A percentile compares a stretch with the other conserved stretches of the same genome.
phyloP scores from a whole-genome alignment of 2,888 invertebrate genomes.

The Tridacna crocea region DNA sequence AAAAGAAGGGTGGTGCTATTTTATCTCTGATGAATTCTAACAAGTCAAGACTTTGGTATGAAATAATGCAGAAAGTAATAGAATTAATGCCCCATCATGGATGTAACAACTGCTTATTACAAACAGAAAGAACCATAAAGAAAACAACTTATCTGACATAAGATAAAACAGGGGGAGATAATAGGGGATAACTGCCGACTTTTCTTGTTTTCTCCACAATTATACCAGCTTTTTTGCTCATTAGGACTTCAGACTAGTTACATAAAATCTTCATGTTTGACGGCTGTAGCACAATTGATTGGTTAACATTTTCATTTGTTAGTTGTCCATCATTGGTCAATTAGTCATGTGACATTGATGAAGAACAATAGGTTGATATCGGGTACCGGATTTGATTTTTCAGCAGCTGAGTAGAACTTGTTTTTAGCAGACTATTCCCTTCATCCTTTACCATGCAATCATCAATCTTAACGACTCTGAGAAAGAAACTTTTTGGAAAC shows the following conservation, averaged over 20 bases:
- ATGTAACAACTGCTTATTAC: constrained; percentile 26
- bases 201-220: constrained; percentile 13
- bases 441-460: no score
- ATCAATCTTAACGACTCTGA: no score
- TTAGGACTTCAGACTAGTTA: constrained; percentile 13
- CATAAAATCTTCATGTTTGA: not conserved
- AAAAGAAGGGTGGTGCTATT: not conserved
- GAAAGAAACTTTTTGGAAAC: no score
- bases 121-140: constrained; percentile 25
- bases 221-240: constrained; percentile 17
- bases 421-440: no score
- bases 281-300: not conserved
- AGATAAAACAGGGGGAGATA: constrained; percentile 28
- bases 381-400: no score
- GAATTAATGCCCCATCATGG: constrained; percentile 23
- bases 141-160: constrained; percentile 5
- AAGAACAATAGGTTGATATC: constrained; percentile 19
- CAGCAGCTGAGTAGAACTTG: no score
- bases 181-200: constrained; percentile 11
- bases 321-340: constrained; percentile 25
- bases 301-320: constrained; percentile 13
- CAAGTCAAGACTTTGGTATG: not conserved
- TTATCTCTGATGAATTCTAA: not conserved
- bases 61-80: constrained; percentile 23
- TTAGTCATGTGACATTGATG: constrained; percentile 33